Percentiles rank a stretch among this genome's conserved stretches.
Evolutionary conservation across 2,888 invertebrate species (phyloP).

Genomic region (Ochlodes sylvanus): DNA sequence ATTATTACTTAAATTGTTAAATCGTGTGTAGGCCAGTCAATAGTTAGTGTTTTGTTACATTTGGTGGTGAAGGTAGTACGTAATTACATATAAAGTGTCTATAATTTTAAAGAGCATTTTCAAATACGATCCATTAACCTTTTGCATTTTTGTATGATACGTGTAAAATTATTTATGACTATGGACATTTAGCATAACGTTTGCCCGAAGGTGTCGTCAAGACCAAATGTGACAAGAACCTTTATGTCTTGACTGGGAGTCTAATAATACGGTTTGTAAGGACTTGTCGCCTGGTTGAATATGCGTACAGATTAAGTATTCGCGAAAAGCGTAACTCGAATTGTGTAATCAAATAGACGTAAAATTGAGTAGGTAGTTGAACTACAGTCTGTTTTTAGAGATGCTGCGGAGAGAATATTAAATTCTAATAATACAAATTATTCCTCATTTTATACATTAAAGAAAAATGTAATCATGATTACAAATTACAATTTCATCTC

Average conservation of each 20-base stretch:
- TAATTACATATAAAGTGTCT: slow-evolving; percentile 33
- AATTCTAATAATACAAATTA: too few species aligned
- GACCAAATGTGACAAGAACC: slow-evolving; percentile 53
- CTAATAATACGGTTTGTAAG: slow-evolving; percentile 63
- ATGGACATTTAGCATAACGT: slow-evolving; percentile 28
- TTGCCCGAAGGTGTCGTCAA: slow-evolving; percentile 36
- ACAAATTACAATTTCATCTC: too few species aligned
- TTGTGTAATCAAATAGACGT: too few species aligned
- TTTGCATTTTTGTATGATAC: slow-evolving; percentile 38
- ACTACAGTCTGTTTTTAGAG: too few species aligned
- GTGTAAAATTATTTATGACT: slow-evolving; percentile 36
- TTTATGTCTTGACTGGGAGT: slow-evolving; percentile 44
- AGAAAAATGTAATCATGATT: too few species aligned
- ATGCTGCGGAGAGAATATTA: too few species aligned
- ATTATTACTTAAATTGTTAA: slow-evolving; percentile 79
- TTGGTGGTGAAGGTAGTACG: slow-evolving; percentile 49
- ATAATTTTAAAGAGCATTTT: slow-evolving; percentile 35
- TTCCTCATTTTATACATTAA: too few species aligned
- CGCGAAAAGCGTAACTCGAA: too few species aligned
- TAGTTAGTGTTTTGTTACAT: slow-evolving; percentile 53
- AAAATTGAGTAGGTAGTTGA: too few species aligned
- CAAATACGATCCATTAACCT: slow-evolving; percentile 33
- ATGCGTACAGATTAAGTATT: slow-evolving; percentile 10
- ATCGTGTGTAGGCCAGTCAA: slow-evolving; percentile 63
- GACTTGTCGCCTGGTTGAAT: slow-evolving; percentile 74